Conservation (phyloP, 2,888 invertebrate genomes). For the Nipponacmea schrenckii region DNA sequence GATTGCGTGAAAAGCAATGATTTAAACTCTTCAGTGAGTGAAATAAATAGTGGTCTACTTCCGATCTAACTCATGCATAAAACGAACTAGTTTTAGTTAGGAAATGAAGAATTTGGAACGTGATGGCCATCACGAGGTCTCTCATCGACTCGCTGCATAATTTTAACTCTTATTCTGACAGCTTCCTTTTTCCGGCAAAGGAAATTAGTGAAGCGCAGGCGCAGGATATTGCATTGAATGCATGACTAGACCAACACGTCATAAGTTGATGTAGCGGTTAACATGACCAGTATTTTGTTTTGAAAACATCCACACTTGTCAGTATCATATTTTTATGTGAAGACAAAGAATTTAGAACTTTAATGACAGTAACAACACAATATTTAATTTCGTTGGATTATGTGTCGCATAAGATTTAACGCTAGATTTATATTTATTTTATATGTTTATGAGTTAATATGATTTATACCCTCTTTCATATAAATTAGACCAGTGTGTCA, state of each 20-base stretch:
- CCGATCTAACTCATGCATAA: background rate
- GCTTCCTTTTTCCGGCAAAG: background rate
- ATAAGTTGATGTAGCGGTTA: background rate
- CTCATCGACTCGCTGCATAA: conserved; percentile 5
- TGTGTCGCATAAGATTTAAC: too few relatives aligned
- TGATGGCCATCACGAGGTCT: background rate
- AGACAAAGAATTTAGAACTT: too few relatives aligned
- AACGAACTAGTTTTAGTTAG: conserved; percentile 5
- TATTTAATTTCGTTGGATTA: too few relatives aligned
- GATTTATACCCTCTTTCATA: too few relatives aligned
- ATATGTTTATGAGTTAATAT: too few relatives aligned
- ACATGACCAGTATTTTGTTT: background rate
- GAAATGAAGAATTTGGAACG: conserved; percentile 2
- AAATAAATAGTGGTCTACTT: conserved; percentile 2
- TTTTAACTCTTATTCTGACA: background rate
- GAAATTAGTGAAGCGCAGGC: conserved; percentile 8
- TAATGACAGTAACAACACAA: too few relatives aligned
- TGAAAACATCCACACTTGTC: too few relatives aligned
- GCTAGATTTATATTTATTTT: too few relatives aligned
- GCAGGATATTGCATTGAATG: conserved; percentile 8
- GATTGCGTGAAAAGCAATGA: background rate
- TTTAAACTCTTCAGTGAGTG: conserved; percentile 1
- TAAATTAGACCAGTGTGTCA: too few relatives aligned
- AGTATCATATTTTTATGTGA: too few relatives aligned
- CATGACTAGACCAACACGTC: background rate